Base-by-base conservation (phyloP, 2,113 vertebrate species). In the Thalassoma bifasciatum region DNA sequence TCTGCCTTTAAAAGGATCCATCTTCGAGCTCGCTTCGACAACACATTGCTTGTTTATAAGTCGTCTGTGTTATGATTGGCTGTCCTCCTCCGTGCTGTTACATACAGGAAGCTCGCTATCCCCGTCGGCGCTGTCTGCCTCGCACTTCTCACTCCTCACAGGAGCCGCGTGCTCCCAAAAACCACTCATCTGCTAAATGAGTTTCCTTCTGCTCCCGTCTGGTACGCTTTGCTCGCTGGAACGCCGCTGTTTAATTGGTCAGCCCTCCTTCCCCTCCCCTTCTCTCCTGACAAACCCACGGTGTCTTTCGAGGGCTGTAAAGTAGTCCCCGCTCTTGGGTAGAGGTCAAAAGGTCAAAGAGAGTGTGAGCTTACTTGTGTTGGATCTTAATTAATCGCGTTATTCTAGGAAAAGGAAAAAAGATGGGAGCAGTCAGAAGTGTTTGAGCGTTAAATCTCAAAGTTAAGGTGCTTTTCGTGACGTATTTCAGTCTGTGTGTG, bases 101-200 rank as follows among this genome's bases (percentile, higher is more conserved):
- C 74, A 23, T 62, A 61, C 85, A 91, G 90, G 89, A 89, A 91
- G 83, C 66, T 53, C 21, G 12, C 80, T 56, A 54, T 88, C 82
- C 84, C 84, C 46, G 13, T 42, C 46, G 52, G 69, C 64, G 9
- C 68, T 67, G 85, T 86, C 72, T 81, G 84, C 75, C 72, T 84
- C 77, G 37, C 84, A 76, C 86, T 51, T 77, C 75, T 72, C 66
- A 3, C 85, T 68, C 57, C 76, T 83, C 66, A 16, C 46, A 66
- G 72, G 69, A 66, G 46, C 76, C 17, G 72, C 42, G 0, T 65
- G 81, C 79, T 84, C 78, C 69, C 77, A 77, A 72, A 83, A 84
- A 69, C 60, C 82, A 77, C 83, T 81, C 81, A 84, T 86, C 86
- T 89, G 89, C 85, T 91, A 88, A 94, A 92, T 86, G 88, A 89